A percentile compares a stretch with the other conserved stretches of the same genome.
phyloP scores from a whole-genome alignment of 2,797 vertebrate species.

The Pangasius mekongensis region DNA sequence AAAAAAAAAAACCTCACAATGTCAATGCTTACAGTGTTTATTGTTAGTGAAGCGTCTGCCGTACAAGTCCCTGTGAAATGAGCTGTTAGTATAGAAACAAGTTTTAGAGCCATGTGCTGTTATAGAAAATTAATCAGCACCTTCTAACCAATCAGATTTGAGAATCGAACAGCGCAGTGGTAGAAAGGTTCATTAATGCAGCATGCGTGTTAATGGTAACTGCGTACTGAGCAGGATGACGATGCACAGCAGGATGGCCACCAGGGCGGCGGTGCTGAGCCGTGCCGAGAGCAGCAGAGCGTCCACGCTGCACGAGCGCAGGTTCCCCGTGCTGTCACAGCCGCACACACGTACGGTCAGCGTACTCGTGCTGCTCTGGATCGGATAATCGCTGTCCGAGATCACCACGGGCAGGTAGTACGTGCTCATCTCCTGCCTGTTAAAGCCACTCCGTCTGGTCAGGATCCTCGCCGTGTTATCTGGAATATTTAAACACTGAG shows the following conservation, averaged over 20 bases:
- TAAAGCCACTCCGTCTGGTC: conserved; percentile 83
- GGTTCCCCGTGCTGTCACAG: conserved; percentile 78
- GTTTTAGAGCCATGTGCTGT: background rate
- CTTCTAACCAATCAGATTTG: background rate
- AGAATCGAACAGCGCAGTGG: background rate
- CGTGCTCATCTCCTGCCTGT: conserved; percentile 80
- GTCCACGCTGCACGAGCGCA: conserved; percentile 80
- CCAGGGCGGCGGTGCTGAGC: conserved; percentile 81
- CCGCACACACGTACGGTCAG: conserved; percentile 82
- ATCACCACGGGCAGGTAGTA: conserved; percentile 85
- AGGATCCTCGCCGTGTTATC: conserved; percentile 87
- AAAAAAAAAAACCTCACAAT: no score
- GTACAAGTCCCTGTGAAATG: background rate
- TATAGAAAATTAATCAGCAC: background rate
- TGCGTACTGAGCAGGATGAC: conserved; percentile 81
- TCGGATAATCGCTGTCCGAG: conserved; percentile 82
- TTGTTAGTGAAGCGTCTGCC: background rate
- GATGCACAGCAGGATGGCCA: conserved; percentile 84
- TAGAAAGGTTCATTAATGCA: background rate
- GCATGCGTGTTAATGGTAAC: background rate
- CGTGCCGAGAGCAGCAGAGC: conserved; percentile 79
- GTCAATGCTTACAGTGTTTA: background rate
- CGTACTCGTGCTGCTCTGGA: conserved; percentile 83
- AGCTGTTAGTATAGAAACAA: background rate
- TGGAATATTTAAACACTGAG: conserved; percentile 56